These are phyloP conservation scores for Chrysotoxum bicinctum DNA, from an alignment of 2,888 invertebrate genomes.

Conservation along the genomic window DNA sequence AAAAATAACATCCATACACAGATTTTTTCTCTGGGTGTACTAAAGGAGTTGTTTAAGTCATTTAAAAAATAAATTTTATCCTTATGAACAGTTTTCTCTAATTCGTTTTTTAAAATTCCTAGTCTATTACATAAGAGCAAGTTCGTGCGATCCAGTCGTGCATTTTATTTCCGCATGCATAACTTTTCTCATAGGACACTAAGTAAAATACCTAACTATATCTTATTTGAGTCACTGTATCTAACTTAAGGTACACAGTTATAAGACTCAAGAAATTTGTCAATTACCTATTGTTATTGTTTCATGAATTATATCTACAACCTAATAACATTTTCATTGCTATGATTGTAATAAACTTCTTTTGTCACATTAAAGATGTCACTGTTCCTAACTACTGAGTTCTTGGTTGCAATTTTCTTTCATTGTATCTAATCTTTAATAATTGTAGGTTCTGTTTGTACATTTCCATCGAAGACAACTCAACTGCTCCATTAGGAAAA, in stretches of 20 bases:
- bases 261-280: background rate
- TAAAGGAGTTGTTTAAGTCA: too few species aligned
- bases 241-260: background rate
- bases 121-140: too few species aligned
- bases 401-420: constrained; percentile 27
- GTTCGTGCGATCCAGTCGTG: too few species aligned
- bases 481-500: background rate
- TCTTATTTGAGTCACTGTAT: background rate
- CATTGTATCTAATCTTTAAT: constrained; percentile 31
- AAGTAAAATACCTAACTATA: too few species aligned
- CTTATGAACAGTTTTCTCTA: too few species aligned
- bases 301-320: background rate
- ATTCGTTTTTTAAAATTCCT: too few species aligned
- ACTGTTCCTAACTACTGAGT: constrained; percentile 6
- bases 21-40: too few species aligned
- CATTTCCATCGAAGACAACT: background rate
- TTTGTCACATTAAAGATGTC: constrained; percentile 24
- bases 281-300: background rate
- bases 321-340: background rate
- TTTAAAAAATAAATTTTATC: too few species aligned
- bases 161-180: too few species aligned
- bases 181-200: too few species aligned
- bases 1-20: too few species aligned
- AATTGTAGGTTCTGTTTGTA: background rate
- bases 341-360: constrained; percentile 17